Conservation (phyloP, 1,140 invertebrate species). For the Calliphora vicina region DNA sequence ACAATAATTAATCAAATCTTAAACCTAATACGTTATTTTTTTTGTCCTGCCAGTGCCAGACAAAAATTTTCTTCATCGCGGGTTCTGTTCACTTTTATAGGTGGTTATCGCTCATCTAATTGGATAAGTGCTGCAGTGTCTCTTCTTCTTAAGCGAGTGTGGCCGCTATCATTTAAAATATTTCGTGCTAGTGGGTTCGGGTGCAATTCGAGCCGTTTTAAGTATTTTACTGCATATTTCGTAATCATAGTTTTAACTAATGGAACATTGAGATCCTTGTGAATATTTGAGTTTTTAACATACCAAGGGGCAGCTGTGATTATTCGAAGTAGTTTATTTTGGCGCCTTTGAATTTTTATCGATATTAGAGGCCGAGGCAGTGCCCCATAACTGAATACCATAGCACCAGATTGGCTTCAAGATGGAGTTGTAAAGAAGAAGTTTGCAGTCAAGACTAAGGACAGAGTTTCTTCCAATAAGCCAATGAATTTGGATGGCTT, state of each 20-base stretch:
- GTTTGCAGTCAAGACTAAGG: background rate
- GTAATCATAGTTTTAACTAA: background rate
- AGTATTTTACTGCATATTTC: background rate
- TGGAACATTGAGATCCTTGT: background rate
- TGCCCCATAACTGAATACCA: background rate
- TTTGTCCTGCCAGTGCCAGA: too few species aligned
- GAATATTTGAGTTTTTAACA: background rate
- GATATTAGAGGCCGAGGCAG: background rate
- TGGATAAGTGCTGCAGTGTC: background rate
- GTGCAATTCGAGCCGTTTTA: background rate
- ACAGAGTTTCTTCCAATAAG: background rate
- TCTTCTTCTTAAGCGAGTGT: too few species aligned
- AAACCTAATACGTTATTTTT: too few species aligned
- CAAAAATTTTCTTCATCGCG: too few species aligned
- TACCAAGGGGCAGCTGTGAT: too few species aligned
- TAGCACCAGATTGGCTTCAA: background rate
- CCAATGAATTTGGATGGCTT: background rate
- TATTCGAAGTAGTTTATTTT: too few species aligned
- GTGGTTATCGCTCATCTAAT: too few species aligned
- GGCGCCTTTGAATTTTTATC: background rate
- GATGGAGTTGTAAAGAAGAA: background rate
- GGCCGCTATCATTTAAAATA: too few species aligned
- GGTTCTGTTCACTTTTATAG: too few species aligned
- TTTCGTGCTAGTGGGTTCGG: too few species aligned
- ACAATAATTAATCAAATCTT: too few species aligned